Evolutionary conservation across 2,113 vertebrate genomes (phyloP), one percentile per base, ranked within the genome.

Genomic region (Anser cygnoides): DNA sequence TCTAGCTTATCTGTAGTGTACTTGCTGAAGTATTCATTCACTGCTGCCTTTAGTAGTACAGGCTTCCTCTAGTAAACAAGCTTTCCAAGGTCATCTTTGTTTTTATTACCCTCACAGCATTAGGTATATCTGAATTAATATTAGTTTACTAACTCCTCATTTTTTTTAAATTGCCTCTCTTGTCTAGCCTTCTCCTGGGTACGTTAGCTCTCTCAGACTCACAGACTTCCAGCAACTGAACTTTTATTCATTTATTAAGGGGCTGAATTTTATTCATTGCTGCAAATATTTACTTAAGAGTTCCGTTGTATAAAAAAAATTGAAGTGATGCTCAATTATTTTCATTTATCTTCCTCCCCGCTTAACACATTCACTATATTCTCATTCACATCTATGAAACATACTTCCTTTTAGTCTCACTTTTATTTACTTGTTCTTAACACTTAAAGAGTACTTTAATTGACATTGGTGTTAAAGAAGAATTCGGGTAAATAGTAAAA

Each of bases 211-310:
- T 96, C 41, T 94, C 78, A 95, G 43, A 86, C 35, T 86, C 61
- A 95, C 9, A 84, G 77, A 29, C 37, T 91, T 86, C 19, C 41
- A 90, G 50, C 55, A 95, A 70, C 79, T 92, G 43, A 95, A 87
- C 3, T 74, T 54, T 82, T 41, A 65, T 77, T 74, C 31, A 43
- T 87, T 93, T 72, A 43, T 89, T 87, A 46, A 23, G 58, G 72
- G 59, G 72, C 80, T 80, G 37, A 81, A 84, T 94, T 95, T 85
- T 91, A 91, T 85, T 96, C 73, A 93, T 96, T 93, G 62, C 39
- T 91, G 96, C 89, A 96, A 92, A 78, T 88, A 89, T 90, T 97
- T 96, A 87, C 57, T 77, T 85, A 87, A 92, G 44, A 81, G 26
- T 72, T 61, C 80, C 62, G 95, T 10, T 66, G 37, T 46, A 92